A percentile compares a stretch with the other conserved stretches of the same genome.
phyloP scores from a whole-genome alignment of 2,888 invertebrate genomes.

The Cheilosia impressa region DNA sequence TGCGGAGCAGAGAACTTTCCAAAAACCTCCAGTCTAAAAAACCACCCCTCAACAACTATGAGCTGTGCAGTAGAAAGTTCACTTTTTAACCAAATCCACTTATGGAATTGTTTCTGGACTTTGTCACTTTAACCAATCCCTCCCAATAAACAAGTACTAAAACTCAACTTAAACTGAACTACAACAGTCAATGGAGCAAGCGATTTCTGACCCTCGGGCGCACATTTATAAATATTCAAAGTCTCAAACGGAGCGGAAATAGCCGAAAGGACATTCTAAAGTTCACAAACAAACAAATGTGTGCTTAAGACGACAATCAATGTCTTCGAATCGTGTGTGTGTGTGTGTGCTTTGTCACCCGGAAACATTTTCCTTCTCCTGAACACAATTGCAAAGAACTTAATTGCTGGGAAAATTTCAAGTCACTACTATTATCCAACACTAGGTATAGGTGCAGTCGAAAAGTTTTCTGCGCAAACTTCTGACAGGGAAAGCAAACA shows the following conservation, averaged over 20 bases:
- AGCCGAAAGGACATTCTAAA: constrained; percentile 53
- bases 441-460: neutral
- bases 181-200: constrained; percentile 47
- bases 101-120: neutral
- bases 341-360: constrained; percentile 33
- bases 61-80: neutral
- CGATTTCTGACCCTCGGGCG: constrained; percentile 43
- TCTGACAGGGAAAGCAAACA: constrained; percentile 39
- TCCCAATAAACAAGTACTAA: constrained; percentile 25
- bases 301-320: constrained; percentile 34
- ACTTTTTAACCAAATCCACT: constrained; percentile 4
- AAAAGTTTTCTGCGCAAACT: constrained; percentile 29
- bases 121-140: neutral
- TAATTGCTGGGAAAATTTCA: constrained; percentile 62
- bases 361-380: constrained; percentile 29
- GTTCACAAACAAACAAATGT: constrained; percentile 45
- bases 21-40: too few relatives aligned
- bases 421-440: neutral
- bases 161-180: constrained; percentile 21
- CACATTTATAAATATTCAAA: constrained; percentile 46
- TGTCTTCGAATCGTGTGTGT: constrained; percentile 39
- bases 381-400: constrained; percentile 17
- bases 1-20: too few relatives aligned
- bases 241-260: constrained; percentile 45
- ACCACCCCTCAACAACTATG: neutral